Conservation (phyloP, 2,113 vertebrate genomes). For the Salvator merianae region DNA sequence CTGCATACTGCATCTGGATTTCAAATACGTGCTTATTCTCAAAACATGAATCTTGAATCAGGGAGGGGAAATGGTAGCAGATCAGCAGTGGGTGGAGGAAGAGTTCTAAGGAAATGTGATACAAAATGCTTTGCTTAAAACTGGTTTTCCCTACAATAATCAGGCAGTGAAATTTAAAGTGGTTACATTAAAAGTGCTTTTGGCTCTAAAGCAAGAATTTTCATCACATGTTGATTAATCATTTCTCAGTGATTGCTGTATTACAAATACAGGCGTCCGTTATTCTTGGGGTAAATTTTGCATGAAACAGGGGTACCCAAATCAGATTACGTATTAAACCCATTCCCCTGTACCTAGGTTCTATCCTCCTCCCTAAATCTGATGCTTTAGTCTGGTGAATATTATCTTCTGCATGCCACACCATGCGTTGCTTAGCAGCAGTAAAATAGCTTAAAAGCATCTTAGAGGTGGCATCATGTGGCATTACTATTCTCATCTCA, state of each 20-base stretch:
- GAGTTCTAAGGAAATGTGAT: neutral
- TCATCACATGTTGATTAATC: too few species aligned
- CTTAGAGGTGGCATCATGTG: too few species aligned
- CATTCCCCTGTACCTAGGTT: too few species aligned
- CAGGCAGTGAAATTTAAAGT: neutral
- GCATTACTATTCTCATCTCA: too few species aligned
- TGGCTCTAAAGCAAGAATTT: neutral
- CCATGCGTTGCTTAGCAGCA: neutral
- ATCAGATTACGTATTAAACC: neutral
- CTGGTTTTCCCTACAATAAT: neutral
- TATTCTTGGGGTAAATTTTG: neutral
- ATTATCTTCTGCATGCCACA: neutral
- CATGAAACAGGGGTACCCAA: neutral
- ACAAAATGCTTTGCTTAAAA: neutral
- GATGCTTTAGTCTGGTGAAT: neutral
- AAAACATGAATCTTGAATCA: neutral
- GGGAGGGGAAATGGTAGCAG: neutral
- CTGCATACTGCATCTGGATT: neutral
- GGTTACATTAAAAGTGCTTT: neutral
- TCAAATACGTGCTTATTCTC: too few species aligned
- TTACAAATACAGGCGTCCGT: neutral
- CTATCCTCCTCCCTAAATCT: neutral
- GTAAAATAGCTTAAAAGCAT: neutral
- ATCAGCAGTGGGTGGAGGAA: neutral
- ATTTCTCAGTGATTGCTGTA: too few species aligned